Evolutionary conservation across 2,888 invertebrate genomes (phyloP), one percentile per base, ranked within the genome.

Genomic region (Chesias legatella): DNA sequence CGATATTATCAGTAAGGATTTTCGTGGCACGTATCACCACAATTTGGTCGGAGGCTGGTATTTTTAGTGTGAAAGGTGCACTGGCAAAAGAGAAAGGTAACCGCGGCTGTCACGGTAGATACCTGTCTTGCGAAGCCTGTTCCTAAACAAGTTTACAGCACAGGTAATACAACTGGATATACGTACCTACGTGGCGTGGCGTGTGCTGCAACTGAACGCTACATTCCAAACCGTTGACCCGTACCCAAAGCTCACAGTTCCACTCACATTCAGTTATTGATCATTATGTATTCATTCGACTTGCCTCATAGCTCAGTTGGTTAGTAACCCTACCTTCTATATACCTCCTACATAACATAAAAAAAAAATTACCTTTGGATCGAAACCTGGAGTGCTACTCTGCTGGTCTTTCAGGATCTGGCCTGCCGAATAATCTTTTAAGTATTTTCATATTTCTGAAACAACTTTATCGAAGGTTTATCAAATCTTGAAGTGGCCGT

Each of bases 41-140:
- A 61, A 24, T 46, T 43, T 71, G 71, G 73, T 60, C 41, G 40
- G 5, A 35, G 10, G 38, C 58, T 50, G 50, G 65, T 65, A 60
- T 68, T 69, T 66, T 65, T 62, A 59, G 63, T 63, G 72, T 75
- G 74, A 78, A 79, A 78, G 76, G 76, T 58, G 53, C 58, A 56
- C 58, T 60, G 56, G 69, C 69, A 74, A 75, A 77, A 78, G 79
- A 79, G 79, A 79, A 78, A 79, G 79, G 79, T 69, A 63, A n/a
- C n/a, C n/a, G n/a, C 63, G 49, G 54, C 48, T 45, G 56, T 46
- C 53, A 34, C 32, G 35, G 48, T 49, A 56, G 56, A 56, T 58
- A 58, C 52, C 51, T 45, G 48, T 39, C 42, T 37, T 40, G 43
- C 49, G 34, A 43, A 60, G 57, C 67, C 51, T 45, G 68, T 63